Evolutionary conservation across 2,888 invertebrate species (phyloP), one percentile per base, ranked within the genome.

Genomic region (Rhagonycha fulva): DNA sequence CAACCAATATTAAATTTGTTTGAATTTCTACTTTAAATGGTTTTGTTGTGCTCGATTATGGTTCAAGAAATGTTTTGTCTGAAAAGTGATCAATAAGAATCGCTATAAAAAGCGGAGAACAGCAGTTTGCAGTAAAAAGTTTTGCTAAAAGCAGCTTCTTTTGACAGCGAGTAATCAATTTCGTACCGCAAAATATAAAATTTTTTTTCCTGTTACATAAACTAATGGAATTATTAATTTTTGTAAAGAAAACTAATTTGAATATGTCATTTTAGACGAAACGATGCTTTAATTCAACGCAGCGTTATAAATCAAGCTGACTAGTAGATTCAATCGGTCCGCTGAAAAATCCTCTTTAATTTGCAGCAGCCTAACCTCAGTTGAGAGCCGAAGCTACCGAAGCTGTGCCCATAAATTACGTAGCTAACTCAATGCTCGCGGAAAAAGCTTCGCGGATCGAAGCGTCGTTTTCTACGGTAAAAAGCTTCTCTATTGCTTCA

Each of bases 341-440:
- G 85, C 82, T 86, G 85, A 86, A 86, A 86, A 86, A 86, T 86
- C 85, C 86, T 84, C 85, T 86, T 86, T 85, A 86, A 86, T 86
- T 86, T 86, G 86, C 85, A 84, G 84, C 85, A 83, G 84, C 84
- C 85, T 85, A 86, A 86, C 85, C 85, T 85, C 84, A 82, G 84
- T 83, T 83, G 81, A 82, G 82, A 84, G 81, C 82, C 82, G 82
- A 73, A 82, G 83, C 84, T 80, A 82, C 81, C 81, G 82, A 82
- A 84, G 84, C 83, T 83, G 81, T 77, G 81, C 82, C 81, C 84
- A 85, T 86, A 86, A 86, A 86, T 86, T 85, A 84, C 83, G 70
- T 68, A 79, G 80, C 80, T 80, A 82, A 82, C 79, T 80, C 82
- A 78, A 80, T 80, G 78, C 68, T 69, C 74, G 72, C 75, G 76